Percentiles rank a stretch among this genome's conserved stretches.
phyloP scores from a whole-genome alignment of 35 echinoderm and acorn worm species.

The Hemicentrotus pulcherrimus region DNA sequence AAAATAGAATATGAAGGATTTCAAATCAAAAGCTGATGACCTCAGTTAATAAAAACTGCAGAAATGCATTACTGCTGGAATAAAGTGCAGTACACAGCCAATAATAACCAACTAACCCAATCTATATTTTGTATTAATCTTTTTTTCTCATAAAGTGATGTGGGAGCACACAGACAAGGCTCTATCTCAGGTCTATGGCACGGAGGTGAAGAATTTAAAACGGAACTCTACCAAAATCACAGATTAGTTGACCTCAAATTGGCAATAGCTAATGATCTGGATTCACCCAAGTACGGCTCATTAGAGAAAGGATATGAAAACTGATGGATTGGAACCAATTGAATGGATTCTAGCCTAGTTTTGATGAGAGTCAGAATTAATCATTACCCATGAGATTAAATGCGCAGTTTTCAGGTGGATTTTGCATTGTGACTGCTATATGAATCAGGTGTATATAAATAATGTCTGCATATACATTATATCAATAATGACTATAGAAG shows the following conservation, averaged over 20 bases:
- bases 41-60: background rate
- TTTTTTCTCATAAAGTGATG: background rate
- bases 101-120: background rate
- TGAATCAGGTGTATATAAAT: too few relatives aligned
- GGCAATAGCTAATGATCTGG: background rate
- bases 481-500: too few relatives aligned
- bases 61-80: too few relatives aligned
- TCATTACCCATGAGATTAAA: background rate
- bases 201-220: background rate
- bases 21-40: background rate
- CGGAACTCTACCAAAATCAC: background rate
- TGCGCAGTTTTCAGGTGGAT: background rate
- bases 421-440: too few relatives aligned
- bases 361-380: background rate
- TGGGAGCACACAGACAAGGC: background rate
- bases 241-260: background rate
- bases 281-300: background rate
- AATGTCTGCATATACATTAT: too few relatives aligned
- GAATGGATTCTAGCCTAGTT: background rate
- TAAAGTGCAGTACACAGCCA: background rate
- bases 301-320: background rate
- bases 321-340: constrained; percentile 17
- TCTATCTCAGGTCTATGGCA: background rate
- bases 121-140: background rate
- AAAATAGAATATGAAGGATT: background rate